Base-by-base conservation (phyloP, 1,140 invertebrate species). In the Drosophila kurseongensis region DNA sequence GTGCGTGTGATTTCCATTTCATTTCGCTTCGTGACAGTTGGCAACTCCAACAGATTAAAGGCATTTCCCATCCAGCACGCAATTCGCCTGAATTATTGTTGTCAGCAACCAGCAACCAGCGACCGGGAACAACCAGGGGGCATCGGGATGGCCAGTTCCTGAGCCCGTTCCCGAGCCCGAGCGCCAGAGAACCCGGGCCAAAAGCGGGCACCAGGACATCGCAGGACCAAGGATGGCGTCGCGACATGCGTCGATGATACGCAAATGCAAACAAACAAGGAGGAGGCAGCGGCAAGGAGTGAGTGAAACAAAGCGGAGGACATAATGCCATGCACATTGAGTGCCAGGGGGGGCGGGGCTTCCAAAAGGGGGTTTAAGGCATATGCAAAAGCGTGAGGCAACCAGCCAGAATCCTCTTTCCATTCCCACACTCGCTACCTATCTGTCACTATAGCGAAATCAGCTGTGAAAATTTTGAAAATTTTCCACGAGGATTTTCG, bases 391-490 rank as follows among this genome's bases (percentile, higher is more conserved):
- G 69, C 65, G 51, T 40, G 79, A 60, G 48, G 48, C 48, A 77
- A 78, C 76, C 83, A 79, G 80, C 71, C 76, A 52, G 45, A 81
- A 75, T 80, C 61, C 75, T 60, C 75, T 66, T 59, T 32, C 68
- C 55, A 71, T 55, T 50, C 27, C 51, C 68, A 38, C 66, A 71
- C 52, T 44, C 45, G 42, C 74, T 63, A 63, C 38, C 44, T 62
- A 51, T 60, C 62, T 68, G 59, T 58, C 79, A 79, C 72, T 73
- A 48, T 66, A 68, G 65, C 65, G 73, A 77, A 91, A 91, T 91
- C 90, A 91, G 90, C 90, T 91, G 90, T 88, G 80, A 91, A 91
- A 91, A 91, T 91, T 91, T 91, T 88, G 75, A 91, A 91, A 91
- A 77, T 91, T 88, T 91, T 91, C 90, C 90, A 91, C 90, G 90